Base-by-base conservation (phyloP, 2,888 invertebrate species). In the Athalia rosae region DNA sequence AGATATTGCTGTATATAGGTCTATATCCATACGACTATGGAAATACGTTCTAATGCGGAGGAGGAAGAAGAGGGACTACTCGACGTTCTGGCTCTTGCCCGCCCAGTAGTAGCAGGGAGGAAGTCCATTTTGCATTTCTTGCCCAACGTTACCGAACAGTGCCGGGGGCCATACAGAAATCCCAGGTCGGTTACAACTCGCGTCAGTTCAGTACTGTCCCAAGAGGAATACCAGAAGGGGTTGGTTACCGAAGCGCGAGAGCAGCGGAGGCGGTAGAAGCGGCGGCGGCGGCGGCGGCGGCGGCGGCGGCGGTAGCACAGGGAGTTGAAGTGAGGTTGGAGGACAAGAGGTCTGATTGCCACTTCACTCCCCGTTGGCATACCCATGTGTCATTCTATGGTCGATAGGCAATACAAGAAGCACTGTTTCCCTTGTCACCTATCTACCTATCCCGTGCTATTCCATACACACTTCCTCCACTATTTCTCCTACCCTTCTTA, bases 351-450 rank as follows among this genome's bases (percentile, higher is more conserved):
- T 78, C 78, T 76, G 59, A 61, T 79, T 78, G 78, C 69, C 69
- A 69, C 74, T 59, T 77, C 77, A 74, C 62, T 73, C 62, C 15
- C 59, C 58, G 64, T 76, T 43, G 13, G 59, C 62, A 62, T 61
- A 56, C 71, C 71, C 71, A 71, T 71, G 64, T 64, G 63, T 79
- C 76, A 59, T 73, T 59, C 76, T 9, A 56, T 71, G 76, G 73
- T 79, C 78, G 79, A 79, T 79, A 79, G 76, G 76, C 79, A 74
- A 76, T 79, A 78, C 78, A 76, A 78, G 79, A 76, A 79, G 73
- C 71, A 67, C 67, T 67, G 67, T 53, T 67, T 67, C 67, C 53
- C 67, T 15, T 41, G 28, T 67, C 50, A 67, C n/a, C 50, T 50
- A 8, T 28, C 28, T 2, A 28, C 28, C 28, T 28, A 28, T 28